A percentile compares a stretch with the other conserved stretches of the same genome.
Conservation (phyloP, 2,797 vertebrate species). For the Ambastaia sidthimunki region DNA sequence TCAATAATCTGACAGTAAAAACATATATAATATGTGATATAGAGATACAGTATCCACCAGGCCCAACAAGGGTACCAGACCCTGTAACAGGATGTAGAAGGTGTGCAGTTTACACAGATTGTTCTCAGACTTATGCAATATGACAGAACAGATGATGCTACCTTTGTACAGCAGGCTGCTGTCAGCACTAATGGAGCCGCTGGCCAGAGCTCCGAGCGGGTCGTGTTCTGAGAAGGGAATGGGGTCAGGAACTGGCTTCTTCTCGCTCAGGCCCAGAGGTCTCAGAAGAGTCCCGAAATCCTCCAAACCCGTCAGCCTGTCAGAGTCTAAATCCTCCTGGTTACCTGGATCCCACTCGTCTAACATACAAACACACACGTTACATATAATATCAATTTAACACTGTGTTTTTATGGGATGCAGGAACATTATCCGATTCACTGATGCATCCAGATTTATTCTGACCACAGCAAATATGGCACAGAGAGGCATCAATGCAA, state of each 20-base stretch:
- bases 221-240: slow-evolving; percentile 79
- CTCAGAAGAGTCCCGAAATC: slow-evolving; percentile 80
- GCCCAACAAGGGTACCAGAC: too few species aligned
- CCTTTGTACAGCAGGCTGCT: slow-evolving; percentile 69
- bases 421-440: too few species aligned
- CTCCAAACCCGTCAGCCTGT: slow-evolving; percentile 80
- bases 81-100: too few species aligned
- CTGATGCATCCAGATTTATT: too few species aligned
- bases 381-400: not conserved
- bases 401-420: too few species aligned
- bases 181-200: slow-evolving; percentile 60
- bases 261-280: slow-evolving; percentile 80
- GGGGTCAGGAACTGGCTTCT: slow-evolving; percentile 80
- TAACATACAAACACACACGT: slow-evolving; percentile 66
- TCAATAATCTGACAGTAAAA: too few species aligned
- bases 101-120: not conserved
- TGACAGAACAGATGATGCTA: slow-evolving; percentile 49
- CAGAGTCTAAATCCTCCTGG: slow-evolving; percentile 70
- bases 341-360: slow-evolving; percentile 82
- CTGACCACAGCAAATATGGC: too few species aligned
- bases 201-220: slow-evolving; percentile 78
- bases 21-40: too few species aligned
- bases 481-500: too few species aligned
- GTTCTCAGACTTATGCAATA: not conserved
- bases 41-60: too few species aligned